Evolutionary conservation across 2,113 vertebrate genomes (phyloP), one percentile per base, ranked within the genome.

Genomic region (Eulemur macaco): DNA sequence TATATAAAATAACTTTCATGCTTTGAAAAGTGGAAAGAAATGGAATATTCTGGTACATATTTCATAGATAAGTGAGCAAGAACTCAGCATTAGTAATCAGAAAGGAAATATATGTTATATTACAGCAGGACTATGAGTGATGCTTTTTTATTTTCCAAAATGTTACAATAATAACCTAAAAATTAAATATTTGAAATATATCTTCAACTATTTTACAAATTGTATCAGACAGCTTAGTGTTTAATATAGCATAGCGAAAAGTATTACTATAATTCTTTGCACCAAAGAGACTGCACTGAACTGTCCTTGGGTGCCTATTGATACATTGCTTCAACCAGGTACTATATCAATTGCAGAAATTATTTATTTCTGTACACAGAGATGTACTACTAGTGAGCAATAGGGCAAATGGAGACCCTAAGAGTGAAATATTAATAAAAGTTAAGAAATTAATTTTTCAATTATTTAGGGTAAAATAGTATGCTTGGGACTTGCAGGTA

Each of bases 181-280:
- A 54, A 86, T 47, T 29, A 89, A 82, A 80, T 63, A 69, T 31
- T 78, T 92, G 11, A 95, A 96, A 87, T 63, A 87, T 3, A 80
- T 0, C 5, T 81, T 56, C 10, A 71, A 76, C 31, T 86, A 50
- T 64, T 95, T 81, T 76, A 6, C 17, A 34, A 92, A 69, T 31
- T 63, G 58, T 66, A 69, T 64, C 29, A 31, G 82, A 69, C 8
- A 25, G 20, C 25, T 81, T 76, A 37, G 9, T 52, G 29, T 78
- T 82, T 68, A 8, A 37, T 29, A 47, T 54, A 83, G 3, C 20
- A 37, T 23, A 37, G 8, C 21, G 6, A 39, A 76, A 86, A 52
- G 9, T 78, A 37, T 80, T 83, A 11, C 8, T 89, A 0, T 34
- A 63, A 45, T 91, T 95, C 42, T 86, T 64, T 1, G 18, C 91